A percentile compares a stretch with the other conserved stretches of the same genome.
Conservation (phyloP, 2,888 invertebrate genomes). For the Scaptomyza parva region DNA sequence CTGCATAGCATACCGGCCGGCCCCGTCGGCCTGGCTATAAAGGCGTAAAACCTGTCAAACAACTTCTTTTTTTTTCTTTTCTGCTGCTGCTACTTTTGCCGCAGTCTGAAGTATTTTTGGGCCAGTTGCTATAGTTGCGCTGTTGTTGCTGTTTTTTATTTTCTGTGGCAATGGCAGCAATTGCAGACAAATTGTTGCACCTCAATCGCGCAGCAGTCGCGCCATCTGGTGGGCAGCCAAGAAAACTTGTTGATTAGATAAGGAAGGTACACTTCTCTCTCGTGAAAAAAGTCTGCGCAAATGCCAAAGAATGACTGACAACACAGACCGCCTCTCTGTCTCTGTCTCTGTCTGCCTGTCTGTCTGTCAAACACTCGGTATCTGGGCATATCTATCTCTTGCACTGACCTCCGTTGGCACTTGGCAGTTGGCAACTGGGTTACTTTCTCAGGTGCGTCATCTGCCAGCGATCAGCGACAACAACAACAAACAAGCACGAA, state of each 20-base stretch:
- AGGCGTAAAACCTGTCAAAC: slow-evolving; percentile 66
- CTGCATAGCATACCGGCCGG: slow-evolving; percentile 68
- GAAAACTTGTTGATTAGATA: slow-evolving; percentile 75
- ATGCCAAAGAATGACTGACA: background rate
- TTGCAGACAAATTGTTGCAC: slow-evolving; percentile 79
- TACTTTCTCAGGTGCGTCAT: slow-evolving; percentile 70
- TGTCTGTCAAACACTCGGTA: slow-evolving; percentile 8
- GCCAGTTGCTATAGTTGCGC: slow-evolving; percentile 43
- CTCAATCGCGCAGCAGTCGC: slow-evolving; percentile 71
- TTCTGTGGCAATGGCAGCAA: slow-evolving; percentile 59
- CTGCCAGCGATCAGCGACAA: slow-evolving; percentile 5
- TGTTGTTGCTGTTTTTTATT: slow-evolving; percentile 14
- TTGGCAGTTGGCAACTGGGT: slow-evolving; percentile 38
- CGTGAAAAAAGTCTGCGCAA: slow-evolving; percentile 22
- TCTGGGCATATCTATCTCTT: slow-evolving; percentile 1
- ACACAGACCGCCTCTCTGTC: slow-evolving; percentile 17
- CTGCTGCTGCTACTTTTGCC: slow-evolving; percentile 5
- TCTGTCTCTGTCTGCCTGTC: background rate
- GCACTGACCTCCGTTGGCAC: slow-evolving; percentile 9
- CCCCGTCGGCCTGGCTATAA: slow-evolving; percentile 42
- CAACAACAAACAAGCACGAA: background rate
- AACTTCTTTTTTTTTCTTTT: slow-evolving; percentile 58
- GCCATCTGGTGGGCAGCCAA: slow-evolving; percentile 54
- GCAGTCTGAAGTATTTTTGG: slow-evolving; percentile 60
- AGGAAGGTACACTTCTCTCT: slow-evolving; percentile 36